Evolutionary conservation across 2,888 invertebrate genomes (phyloP).

Genomic region (Odontothrips loti): DNA sequence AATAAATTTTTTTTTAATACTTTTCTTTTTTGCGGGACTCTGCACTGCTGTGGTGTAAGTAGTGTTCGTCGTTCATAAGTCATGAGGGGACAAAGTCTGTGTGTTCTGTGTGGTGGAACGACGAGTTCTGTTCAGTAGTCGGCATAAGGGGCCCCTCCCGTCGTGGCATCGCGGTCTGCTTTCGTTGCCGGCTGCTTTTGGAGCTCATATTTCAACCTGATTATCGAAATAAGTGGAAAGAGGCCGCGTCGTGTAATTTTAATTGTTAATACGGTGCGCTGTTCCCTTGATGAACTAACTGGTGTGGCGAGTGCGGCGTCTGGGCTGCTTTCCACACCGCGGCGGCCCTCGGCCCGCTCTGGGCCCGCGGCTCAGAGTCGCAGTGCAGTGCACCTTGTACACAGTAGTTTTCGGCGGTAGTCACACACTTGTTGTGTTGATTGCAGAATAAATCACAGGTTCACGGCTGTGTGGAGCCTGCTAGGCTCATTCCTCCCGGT

Average conservation of each 20-base stretch:
- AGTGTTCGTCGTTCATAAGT: no score
- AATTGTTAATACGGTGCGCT: not conserved
- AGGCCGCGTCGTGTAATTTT: constrained; percentile 2
- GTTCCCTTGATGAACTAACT: no score
- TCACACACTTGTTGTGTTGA: not conserved
- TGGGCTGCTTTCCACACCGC: no score
- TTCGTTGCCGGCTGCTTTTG: no score
- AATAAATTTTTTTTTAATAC: no score
- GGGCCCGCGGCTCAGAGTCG: not conserved
- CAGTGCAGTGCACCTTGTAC: no score
- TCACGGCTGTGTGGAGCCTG: not conserved
- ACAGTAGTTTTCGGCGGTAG: not conserved
- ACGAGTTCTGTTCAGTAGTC: no score
- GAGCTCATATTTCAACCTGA: not conserved
- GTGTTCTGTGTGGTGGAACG: no score
- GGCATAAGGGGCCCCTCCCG: no score
- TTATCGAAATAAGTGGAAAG: constrained; percentile 10
- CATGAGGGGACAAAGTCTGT: no score
- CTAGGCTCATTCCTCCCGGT: not conserved
- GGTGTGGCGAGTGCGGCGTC: not conserved
- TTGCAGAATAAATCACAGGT: not conserved
- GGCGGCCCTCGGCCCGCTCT: not conserved
- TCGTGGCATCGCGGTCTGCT: no score
- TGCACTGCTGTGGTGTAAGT: no score
- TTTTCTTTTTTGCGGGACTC: not conserved